These are phyloP conservation scores for Drosophila neonasuta DNA, from an alignment of 2,888 invertebrate species.

Conservation along the genomic window DNA sequence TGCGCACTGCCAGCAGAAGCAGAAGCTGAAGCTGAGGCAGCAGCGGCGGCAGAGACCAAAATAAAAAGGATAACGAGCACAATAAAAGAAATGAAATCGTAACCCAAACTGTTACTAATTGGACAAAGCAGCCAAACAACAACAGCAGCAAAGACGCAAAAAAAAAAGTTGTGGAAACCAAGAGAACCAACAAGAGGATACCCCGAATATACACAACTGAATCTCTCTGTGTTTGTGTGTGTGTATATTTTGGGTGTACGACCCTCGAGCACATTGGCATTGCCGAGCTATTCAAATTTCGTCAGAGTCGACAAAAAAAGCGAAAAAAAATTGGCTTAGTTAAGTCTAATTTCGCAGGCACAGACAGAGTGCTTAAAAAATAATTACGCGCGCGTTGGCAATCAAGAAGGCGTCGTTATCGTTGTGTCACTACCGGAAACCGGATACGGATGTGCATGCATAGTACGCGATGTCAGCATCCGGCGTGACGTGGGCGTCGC, in stretches of 20 bases:
- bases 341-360: slow-evolving; percentile 73
- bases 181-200: slow-evolving; percentile 30
- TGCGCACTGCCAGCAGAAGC: slow-evolving; percentile 56
- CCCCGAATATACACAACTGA: slow-evolving; percentile 8
- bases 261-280: slow-evolving; percentile 25
- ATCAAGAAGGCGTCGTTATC: slow-evolving; percentile 67
- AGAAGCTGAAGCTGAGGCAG: slow-evolving; percentile 20
- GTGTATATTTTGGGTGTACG: slow-evolving; percentile 35
- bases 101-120: slow-evolving; percentile 76
- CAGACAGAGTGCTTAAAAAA: slow-evolving; percentile 76
- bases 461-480: slow-evolving; percentile 73
- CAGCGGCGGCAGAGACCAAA: slow-evolving; percentile 32
- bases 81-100: slow-evolving; percentile 78
- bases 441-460: slow-evolving; percentile 68
- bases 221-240: slow-evolving; percentile 15
- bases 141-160: slow-evolving; percentile 21
- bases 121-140: slow-evolving; percentile 72
- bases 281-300: slow-evolving; percentile 64
- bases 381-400: slow-evolving; percentile 77
- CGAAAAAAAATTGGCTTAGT: slow-evolving; percentile 62
- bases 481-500: slow-evolving; percentile 45
- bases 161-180: slow-evolving; percentile 35
- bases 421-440: slow-evolving; percentile 67
- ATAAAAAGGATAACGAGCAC: slow-evolving; percentile 78
- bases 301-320: slow-evolving; percentile 8